Percentiles rank a stretch among this genome's conserved stretches.
Evolutionary conservation across 2,888 invertebrate species (phyloP).

Genomic region (Clitarchus hookeri): DNA sequence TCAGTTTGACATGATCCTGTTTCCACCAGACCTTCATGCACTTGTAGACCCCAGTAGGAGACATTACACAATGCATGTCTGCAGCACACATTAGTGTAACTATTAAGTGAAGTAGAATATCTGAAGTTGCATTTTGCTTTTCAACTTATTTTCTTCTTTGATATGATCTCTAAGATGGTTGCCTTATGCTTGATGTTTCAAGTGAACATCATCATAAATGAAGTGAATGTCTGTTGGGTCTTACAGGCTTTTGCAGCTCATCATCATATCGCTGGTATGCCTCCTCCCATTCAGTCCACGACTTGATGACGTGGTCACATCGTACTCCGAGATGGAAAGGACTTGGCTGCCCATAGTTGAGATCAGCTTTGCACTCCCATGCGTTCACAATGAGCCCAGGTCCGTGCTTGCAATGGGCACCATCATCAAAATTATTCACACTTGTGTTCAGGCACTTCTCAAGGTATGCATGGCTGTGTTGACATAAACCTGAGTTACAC

Average conservation of each 20-base stretch:
- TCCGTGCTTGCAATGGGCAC: not conserved
- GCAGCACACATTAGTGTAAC: too few relatives aligned
- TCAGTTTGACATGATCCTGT: too few relatives aligned
- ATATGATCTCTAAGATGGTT: too few relatives aligned
- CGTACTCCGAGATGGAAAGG: not conserved
- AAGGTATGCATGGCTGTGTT: not conserved
- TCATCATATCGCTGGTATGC: not conserved
- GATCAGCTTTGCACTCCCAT: not conserved
- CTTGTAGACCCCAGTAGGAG: too few relatives aligned
- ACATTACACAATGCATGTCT: too few relatives aligned
- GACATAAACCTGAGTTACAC: not conserved
- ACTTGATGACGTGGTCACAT: not conserved
- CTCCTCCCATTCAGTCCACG: not conserved
- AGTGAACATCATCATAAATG: too few relatives aligned
- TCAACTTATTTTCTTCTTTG: too few relatives aligned
- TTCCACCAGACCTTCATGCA: too few relatives aligned
- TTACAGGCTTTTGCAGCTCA: slow-evolving; percentile 14
- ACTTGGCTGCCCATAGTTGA: slow-evolving; percentile 9
- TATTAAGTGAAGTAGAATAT: too few relatives aligned
- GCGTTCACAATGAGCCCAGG: not conserved
- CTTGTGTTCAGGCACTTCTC: not conserved
- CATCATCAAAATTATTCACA: not conserved
- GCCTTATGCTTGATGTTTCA: too few relatives aligned
- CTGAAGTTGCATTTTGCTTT: too few relatives aligned
- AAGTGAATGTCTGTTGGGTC: not conserved